phyloP scores from a whole-genome alignment of 64 coral and sea anemone genomes.

The Cladopsammia gracilis region DNA sequence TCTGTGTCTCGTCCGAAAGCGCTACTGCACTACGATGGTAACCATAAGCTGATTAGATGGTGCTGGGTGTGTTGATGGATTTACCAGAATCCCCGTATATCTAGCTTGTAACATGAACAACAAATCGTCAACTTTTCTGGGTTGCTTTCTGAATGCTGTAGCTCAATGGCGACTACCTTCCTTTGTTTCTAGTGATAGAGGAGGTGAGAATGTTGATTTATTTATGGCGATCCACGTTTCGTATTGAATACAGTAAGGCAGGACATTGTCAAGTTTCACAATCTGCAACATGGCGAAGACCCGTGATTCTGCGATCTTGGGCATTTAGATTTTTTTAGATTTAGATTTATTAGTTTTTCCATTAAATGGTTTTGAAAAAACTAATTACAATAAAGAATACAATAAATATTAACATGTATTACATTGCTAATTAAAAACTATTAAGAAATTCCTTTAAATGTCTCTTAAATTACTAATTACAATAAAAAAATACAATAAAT shows the following conservation, averaged over 20 bases:
- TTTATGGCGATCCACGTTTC: constrained; percentile 46
- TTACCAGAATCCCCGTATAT: constrained; percentile 16
- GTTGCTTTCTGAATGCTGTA: constrained; percentile 22
- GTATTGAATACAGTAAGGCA: constrained; percentile 49
- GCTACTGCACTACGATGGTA: not conserved
- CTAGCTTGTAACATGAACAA: constrained; percentile 16
- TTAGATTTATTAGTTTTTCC: no score
- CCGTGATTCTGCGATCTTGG: constrained; percentile 67
- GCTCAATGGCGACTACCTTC: constrained; percentile 12
- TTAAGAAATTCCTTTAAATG: no score
- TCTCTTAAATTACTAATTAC: no score
- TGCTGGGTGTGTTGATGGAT: constrained; percentile 6
- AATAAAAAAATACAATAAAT: no score
- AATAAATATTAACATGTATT: no score
- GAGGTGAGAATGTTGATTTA: not conserved
- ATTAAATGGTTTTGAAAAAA: no score
- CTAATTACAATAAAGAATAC: no score
- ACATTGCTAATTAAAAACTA: no score
- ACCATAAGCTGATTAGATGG: not conserved
- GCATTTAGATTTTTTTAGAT: no score
- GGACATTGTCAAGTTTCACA: constrained; percentile 36
- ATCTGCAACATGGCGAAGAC: constrained; percentile 35
- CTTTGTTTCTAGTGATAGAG: not conserved
- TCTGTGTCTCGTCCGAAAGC: not conserved
- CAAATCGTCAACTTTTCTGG: not conserved